Evolutionary conservation across 2,888 invertebrate species (phyloP).

Genomic region (Rhingia rostrata): DNA sequence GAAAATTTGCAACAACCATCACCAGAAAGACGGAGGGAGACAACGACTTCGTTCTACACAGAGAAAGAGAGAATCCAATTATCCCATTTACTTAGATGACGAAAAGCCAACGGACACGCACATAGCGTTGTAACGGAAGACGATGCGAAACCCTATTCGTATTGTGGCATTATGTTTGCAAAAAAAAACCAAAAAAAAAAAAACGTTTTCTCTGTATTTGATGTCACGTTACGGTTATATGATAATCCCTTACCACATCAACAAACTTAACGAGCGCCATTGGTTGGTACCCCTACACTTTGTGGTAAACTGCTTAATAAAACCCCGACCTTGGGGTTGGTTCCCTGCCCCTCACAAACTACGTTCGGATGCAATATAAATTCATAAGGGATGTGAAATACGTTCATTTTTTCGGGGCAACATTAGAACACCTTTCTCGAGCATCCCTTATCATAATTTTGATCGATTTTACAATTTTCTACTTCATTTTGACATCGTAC

Average conservation of each 20-base stretch:
- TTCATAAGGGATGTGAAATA: conserved; percentile 17
- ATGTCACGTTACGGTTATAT: neutral
- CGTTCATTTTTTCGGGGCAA: neutral
- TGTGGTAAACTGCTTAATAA: conserved; percentile 46
- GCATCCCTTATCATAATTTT: conserved; percentile 10
- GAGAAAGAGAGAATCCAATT: conserved; percentile 19
- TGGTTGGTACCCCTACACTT: no score
- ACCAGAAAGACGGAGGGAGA: neutral
- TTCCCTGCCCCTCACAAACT: conserved; percentile 2
- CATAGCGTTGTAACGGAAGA: neutral
- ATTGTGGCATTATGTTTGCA: conserved; percentile 22
- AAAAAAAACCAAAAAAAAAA: neutral
- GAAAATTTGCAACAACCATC: conserved; percentile 13
- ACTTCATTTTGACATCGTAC: conserved; percentile 24
- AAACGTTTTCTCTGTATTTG: neutral
- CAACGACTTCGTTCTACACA: neutral
- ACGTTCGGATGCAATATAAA: conserved; percentile 31
- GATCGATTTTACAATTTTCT: conserved; percentile 10
- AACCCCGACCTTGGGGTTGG: conserved; percentile 19
- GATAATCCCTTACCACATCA: neutral
- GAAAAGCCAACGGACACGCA: neutral
- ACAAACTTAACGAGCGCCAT: neutral
- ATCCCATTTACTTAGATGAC: conserved; percentile 26
- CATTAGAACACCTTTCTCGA: conserved; percentile 12
- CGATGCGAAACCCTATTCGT: neutral